Conservation (phyloP, 2,888 invertebrate species). For the Hydraecia micacea region DNA sequence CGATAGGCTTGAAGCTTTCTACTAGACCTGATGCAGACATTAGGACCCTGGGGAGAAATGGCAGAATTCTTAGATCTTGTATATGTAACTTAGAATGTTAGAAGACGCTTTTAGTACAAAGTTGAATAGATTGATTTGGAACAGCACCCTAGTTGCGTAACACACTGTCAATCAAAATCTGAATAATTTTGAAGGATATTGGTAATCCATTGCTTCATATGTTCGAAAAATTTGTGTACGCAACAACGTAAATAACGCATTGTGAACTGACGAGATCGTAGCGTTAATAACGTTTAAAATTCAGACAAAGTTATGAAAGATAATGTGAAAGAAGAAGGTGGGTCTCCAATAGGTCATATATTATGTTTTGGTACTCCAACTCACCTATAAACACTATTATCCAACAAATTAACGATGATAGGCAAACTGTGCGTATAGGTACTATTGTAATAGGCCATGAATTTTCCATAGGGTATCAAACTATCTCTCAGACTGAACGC, state of each 20-base stretch:
- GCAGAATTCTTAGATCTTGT: not conserved
- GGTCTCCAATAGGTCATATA: no score
- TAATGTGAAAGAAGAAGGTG: not conserved
- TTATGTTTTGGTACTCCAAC: conserved; percentile 47
- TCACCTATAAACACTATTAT: conserved; percentile 93
- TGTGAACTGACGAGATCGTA: not conserved
- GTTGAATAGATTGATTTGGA: not conserved
- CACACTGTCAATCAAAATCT: not conserved
- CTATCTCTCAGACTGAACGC: conserved; percentile 91
- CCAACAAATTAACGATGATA: conserved; percentile 93
- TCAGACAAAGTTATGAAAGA: not conserved
- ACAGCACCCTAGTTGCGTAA: not conserved
- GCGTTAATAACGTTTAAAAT: not conserved
- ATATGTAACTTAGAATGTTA: not conserved
- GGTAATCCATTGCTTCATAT: not conserved
- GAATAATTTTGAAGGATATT: not conserved
- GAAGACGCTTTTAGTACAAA: not conserved
- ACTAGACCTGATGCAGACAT: conserved; percentile 81
- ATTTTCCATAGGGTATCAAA: conserved; percentile 87
- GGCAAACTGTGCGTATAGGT: conserved; percentile 95
- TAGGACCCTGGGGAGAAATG: conserved; percentile 74
- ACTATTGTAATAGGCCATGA: conserved; percentile 93
- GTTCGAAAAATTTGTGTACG: not conserved
- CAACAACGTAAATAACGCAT: not conserved
- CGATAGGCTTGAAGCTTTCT: conserved; percentile 90